phyloP scores from a whole-genome alignment of 2,797 vertebrate species.

The Cyprinodon diabolis region DNA sequence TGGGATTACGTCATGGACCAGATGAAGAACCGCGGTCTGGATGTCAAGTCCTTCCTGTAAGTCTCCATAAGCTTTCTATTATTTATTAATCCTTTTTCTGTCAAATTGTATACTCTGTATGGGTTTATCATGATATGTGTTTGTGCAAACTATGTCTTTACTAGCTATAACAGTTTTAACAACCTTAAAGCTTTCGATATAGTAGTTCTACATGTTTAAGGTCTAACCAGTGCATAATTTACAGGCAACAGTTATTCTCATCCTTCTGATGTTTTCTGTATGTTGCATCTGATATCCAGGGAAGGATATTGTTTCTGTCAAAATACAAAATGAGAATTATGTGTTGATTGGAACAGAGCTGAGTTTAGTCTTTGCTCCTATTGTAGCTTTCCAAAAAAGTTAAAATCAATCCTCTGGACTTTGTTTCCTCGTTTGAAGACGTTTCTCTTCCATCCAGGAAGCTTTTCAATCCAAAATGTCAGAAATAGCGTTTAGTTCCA shows the following conservation, averaged over 20 bases:
- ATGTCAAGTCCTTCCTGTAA: slow-evolving; percentile 99
- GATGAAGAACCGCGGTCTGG: slow-evolving; percentile 95
- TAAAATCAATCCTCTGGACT: no score
- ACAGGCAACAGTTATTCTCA: slow-evolving; percentile 20
- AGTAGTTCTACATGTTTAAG: slow-evolving; percentile 1
- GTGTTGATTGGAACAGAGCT: slow-evolving; percentile 1
- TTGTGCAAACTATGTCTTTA: slow-evolving; percentile 13
- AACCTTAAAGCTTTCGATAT: slow-evolving; percentile 1
- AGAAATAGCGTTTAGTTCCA: no score
- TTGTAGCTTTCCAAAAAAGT: neutral
- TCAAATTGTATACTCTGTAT: slow-evolving; percentile 4
- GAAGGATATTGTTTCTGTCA: slow-evolving; percentile 70
- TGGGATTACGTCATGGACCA: slow-evolving; percentile 99
- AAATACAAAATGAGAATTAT: slow-evolving; percentile 1
- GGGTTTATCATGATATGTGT: slow-evolving; percentile 10
- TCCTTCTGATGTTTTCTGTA: slow-evolving; percentile 35
- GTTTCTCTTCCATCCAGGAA: no score
- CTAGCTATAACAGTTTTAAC: slow-evolving; percentile 1
- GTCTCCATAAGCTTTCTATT: slow-evolving; percentile 68
- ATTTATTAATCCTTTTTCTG: slow-evolving; percentile 22
- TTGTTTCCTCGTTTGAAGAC: no score
- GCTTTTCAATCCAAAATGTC: no score
- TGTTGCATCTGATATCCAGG: slow-evolving; percentile 65
- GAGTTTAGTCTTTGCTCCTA: slow-evolving; percentile 10
- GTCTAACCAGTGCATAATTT: slow-evolving; percentile 24